phyloP scores from a whole-genome alignment of 2,888 invertebrate species.

The Odontomyia ornata region DNA sequence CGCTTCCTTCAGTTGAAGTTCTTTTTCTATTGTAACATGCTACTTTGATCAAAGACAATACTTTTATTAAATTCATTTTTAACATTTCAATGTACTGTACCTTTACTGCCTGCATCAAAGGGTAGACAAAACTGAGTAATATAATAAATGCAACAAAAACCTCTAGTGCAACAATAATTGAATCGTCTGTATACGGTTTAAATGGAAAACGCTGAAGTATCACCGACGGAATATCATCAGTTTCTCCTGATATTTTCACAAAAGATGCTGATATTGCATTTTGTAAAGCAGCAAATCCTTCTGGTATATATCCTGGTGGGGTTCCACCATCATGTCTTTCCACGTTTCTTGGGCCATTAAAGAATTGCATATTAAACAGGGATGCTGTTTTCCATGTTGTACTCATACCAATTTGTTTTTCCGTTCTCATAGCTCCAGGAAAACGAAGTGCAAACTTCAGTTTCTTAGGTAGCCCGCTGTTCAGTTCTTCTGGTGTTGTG shows the following conservation, averaged over 20 bases:
- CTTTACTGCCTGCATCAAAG: too few relatives aligned
- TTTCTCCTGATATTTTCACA: constrained; percentile 64
- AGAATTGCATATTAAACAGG: constrained; percentile 72
- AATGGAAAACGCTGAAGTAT: constrained; percentile 73
- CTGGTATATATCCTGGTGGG: constrained; percentile 67
- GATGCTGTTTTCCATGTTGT: constrained; percentile 59
- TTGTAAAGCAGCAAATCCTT: constrained; percentile 75
- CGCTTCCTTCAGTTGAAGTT: constrained; percentile 77
- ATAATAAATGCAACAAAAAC: too few relatives aligned
- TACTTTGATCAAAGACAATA: too few relatives aligned
- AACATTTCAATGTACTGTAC: too few relatives aligned
- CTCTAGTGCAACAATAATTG: too few relatives aligned
- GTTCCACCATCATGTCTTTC: constrained; percentile 65
- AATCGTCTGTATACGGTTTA: too few relatives aligned
- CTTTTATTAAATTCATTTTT: too few relatives aligned
- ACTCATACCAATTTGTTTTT: constrained; percentile 70
- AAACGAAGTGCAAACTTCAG: constrained; percentile 70
- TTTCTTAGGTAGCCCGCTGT: constrained; percentile 63
- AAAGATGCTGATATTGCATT: constrained; percentile 66
- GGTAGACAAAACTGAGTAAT: neutral
- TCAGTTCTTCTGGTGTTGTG: constrained; percentile 61
- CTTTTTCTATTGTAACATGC: constrained; percentile 70
- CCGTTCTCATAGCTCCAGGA: constrained; percentile 69
- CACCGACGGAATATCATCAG: constrained; percentile 55
- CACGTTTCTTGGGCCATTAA: constrained; percentile 73